These are phyloP conservation scores for Melipona beecheii DNA, from an alignment of 2,888 invertebrate genomes.

Conservation along the genomic window DNA sequence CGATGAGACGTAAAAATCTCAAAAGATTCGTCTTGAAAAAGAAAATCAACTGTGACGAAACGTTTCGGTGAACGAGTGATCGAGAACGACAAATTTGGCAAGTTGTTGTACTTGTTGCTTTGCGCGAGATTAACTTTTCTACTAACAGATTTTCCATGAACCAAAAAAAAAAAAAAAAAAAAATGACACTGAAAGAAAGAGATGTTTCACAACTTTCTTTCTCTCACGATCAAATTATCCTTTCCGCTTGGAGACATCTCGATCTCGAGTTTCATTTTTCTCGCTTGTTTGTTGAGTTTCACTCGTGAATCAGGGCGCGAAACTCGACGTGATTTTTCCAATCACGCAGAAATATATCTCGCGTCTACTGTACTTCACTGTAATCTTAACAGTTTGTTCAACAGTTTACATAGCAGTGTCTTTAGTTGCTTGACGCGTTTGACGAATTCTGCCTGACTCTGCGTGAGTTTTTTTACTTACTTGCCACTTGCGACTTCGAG, in stretches of 20 bases:
- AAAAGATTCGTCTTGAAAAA: neutral
- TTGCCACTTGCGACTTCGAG: conserved; percentile 7
- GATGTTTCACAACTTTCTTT: too few species aligned
- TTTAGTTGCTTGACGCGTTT: conserved; percentile 67
- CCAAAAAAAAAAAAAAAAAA: too few species aligned
- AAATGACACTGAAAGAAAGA: too few species aligned
- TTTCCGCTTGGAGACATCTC: conserved; percentile 10
- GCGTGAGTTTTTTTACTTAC: conserved; percentile 14
- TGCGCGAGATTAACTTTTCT: too few species aligned
- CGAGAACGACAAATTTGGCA: neutral
- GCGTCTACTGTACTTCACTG: conserved; percentile 31
- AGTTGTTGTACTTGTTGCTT: too few species aligned
- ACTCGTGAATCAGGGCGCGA: too few species aligned
- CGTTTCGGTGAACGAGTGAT: neutral
- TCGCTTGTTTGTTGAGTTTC: too few species aligned
- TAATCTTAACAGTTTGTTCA: conserved; percentile 36
- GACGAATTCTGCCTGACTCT: conserved; percentile 22
- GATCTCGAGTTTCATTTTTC: neutral
- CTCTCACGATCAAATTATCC: neutral
- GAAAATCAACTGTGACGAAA: neutral
- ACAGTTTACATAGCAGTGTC: conserved; percentile 62
- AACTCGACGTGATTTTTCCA: neutral
- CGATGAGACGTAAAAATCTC: neutral
- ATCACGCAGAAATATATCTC: conserved; percentile 12
- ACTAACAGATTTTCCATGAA: too few species aligned